These are phyloP conservation scores for Melanotaenia pygmaea DNA, from an alignment of 2,797 vertebrate species.

Conservation along the genomic window DNA sequence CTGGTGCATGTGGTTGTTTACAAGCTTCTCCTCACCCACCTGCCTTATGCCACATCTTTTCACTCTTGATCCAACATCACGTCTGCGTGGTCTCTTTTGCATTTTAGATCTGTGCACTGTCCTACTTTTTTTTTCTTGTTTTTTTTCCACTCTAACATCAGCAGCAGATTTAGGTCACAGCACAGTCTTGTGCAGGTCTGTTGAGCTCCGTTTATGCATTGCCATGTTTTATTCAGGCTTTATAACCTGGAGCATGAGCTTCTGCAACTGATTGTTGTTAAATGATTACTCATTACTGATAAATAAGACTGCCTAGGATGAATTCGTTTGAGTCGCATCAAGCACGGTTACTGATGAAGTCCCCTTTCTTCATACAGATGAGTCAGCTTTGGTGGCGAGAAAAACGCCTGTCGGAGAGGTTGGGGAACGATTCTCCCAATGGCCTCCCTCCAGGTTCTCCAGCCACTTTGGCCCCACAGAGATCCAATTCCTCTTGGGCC, in stretches of 20 bases:
- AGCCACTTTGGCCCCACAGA: slow-evolving; percentile 73
- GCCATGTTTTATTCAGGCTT: slow-evolving; percentile 24
- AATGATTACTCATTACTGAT: neutral
- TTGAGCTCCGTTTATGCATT: slow-evolving; percentile 20
- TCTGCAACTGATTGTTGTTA: neutral
- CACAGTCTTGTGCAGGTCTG: neutral
- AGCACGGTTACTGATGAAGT: neutral
- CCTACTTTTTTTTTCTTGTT: slow-evolving; percentile 48
- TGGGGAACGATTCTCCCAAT: slow-evolving; percentile 79
- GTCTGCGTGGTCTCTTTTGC: slow-evolving; percentile 26
- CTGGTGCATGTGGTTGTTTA: slow-evolving; percentile 21
- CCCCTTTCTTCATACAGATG: slow-evolving; percentile 64
- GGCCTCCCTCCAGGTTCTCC: slow-evolving; percentile 77
- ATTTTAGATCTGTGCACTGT: slow-evolving; percentile 33
- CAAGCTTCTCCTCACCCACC: slow-evolving; percentile 39
- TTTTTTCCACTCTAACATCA: slow-evolving; percentile 27
- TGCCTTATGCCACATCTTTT: slow-evolving; percentile 37
- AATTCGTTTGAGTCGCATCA: neutral
- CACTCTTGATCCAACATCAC: slow-evolving; percentile 43
- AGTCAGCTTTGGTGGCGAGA: slow-evolving; percentile 65
- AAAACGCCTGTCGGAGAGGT: slow-evolving; percentile 72
- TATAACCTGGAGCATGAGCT: neutral
- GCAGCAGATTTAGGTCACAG: slow-evolving; percentile 34
- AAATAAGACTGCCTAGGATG: neutral
- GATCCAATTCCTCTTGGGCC: slow-evolving; percentile 84